Percentiles rank a stretch among this genome's conserved stretches.
Conservation (phyloP, 2,113 vertebrate species). For the Anolis sagrei region DNA sequence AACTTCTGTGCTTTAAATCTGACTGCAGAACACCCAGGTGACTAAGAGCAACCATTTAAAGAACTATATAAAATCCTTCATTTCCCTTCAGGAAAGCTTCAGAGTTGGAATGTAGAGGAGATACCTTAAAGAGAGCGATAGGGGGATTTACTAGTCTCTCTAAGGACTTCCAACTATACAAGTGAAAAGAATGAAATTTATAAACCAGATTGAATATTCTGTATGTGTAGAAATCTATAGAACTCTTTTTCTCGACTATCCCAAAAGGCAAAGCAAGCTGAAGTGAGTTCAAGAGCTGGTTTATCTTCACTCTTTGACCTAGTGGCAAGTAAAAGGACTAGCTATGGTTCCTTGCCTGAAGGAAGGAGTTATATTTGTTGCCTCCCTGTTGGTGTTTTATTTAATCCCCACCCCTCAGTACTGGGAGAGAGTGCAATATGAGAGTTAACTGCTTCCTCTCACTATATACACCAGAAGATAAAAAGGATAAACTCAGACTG, state of each 20-base stretch:
- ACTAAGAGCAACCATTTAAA: too few relatives aligned
- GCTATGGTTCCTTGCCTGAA: neutral
- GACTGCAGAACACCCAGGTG: neutral
- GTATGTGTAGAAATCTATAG: neutral
- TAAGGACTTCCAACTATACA: neutral
- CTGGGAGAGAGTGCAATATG: neutral
- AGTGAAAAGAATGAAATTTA: neutral
- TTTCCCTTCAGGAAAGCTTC: neutral
- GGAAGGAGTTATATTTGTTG: neutral
- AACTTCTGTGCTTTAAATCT: neutral
- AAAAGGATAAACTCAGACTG: neutral
- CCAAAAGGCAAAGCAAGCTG: neutral
- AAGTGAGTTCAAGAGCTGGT: neutral
- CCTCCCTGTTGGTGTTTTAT: neutral
- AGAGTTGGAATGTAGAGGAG: neutral
- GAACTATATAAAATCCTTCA: neutral
- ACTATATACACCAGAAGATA: neutral
- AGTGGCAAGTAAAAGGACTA: neutral
- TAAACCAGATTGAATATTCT: too few relatives aligned
- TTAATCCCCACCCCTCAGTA: neutral
- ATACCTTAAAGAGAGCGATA: too few relatives aligned
- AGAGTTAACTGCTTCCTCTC: neutral
- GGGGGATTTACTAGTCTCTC: neutral
- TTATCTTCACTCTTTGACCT: neutral
- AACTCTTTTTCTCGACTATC: neutral